These are phyloP conservation scores for Gymnoscelis rufifasciata DNA, from an alignment of 2,888 invertebrate species.

Conservation along the genomic window DNA sequence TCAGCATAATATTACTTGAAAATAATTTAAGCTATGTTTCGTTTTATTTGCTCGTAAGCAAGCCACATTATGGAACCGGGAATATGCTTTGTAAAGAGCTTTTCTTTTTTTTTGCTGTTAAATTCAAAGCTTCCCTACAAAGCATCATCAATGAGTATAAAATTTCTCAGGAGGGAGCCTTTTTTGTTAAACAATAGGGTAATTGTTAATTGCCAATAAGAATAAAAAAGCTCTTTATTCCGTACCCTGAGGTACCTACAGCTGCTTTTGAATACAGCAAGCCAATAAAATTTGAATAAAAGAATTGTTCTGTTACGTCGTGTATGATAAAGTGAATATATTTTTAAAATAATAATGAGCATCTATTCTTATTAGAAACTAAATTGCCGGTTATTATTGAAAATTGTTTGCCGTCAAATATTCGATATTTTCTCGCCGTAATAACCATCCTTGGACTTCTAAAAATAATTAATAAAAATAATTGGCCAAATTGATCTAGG, in stretches of 20 bases:
- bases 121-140: slow-evolving; percentile 58
- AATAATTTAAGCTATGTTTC: too few species aligned
- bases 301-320: not conserved
- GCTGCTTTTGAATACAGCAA: slow-evolving; percentile 35
- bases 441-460: too few species aligned
- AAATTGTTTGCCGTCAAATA: too few species aligned
- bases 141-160: slow-evolving; percentile 65
- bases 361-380: too few species aligned
- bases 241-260: slow-evolving; percentile 30
- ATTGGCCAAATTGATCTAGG: too few species aligned
- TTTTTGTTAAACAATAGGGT: slow-evolving; percentile 61
- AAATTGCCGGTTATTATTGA: too few species aligned
- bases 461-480: too few species aligned
- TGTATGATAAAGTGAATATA: too few species aligned
- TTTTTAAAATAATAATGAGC: too few species aligned
- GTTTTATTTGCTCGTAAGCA: too few species aligned
- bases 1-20: too few species aligned
- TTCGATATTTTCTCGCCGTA: too few species aligned
- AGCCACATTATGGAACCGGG: not conserved
- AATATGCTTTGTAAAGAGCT: not conserved
- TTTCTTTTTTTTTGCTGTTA: slow-evolving; percentile 25
- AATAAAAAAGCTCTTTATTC: slow-evolving; percentile 56
- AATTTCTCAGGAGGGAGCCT: slow-evolving; percentile 62
- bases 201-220: slow-evolving; percentile 79
- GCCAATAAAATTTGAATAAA: not conserved